Evolutionary conservation across 2,113 vertebrate genomes (phyloP), one percentile per base, ranked within the genome.

Genomic region (Willisornis vidua): DNA sequence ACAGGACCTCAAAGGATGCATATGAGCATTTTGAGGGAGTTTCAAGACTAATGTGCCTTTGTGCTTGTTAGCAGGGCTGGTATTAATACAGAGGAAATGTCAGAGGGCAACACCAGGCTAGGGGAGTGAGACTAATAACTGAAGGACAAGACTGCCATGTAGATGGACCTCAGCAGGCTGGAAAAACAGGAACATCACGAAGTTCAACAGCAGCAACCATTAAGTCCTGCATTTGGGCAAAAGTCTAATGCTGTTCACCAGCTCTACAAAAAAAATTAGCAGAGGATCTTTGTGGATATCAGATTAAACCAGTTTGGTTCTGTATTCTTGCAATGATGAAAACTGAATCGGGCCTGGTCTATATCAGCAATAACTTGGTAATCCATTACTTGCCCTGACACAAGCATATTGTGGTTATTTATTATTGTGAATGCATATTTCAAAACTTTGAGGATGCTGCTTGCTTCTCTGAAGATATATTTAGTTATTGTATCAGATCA

Each of bases 401-500:
- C 45, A 57, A 79, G 61, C 67, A 52, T 59, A 45, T 37, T 84
- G 10, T n/a, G 26, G 45, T 67, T 78, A 37, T 17, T 71, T 88
- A 49, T 45, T 51, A 20, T 1, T 71, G 43, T 54, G 37, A 66
- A 41, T 65, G 45, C 5, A 82, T 87, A 35, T 51, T 76, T 68
- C 15, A 43, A 82, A 87, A 61, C n/a, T 70, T 87, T 87, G 52
- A 68, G 66, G 62, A 61, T 25, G 61, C 75, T 82, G 17, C 15
- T 94, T 84, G 46, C 26, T 89, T 57, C 70, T 70, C 65, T 66
- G 73, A 72, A 72, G n/a, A 37, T 75, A 65, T 55, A 75, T 87
- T 75, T 91, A 91, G 45, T 83, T 89, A 48, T 91, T 72, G 54
- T 89, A 78, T 85, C 73, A 78, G 57, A 67, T 89, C 70, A 91